Evolutionary conservation across 2,113 vertebrate species (phyloP), one percentile per base, ranked within the genome.

Genomic region (Sebastes fasciatus): DNA sequence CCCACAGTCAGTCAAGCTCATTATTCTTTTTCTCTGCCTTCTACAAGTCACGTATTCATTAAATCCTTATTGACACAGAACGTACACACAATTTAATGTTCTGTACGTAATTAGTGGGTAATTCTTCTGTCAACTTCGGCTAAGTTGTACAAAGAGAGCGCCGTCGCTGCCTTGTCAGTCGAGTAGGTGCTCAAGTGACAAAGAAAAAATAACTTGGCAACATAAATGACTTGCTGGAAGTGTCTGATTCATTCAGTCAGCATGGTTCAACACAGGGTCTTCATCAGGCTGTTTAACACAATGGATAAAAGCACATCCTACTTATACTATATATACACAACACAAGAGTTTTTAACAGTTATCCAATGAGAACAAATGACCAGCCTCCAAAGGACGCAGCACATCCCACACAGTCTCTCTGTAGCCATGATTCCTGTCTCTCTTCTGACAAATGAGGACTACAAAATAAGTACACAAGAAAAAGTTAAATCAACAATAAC

Each of bases 111-210:
- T 74, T 66, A 72, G n/a, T 17, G 9, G 6, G 10, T 60, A 49
- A 77, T 58, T 75, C 14, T 74, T 75, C 19, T 61, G 67, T 55
- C 64, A 66, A 62, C 16, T 74, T 77, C 2, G 16, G n/a, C 57
- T 61, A 49, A 55, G 13, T 3, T 55, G 5, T 42, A 54, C 71
- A 79, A 82, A 87, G 66, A 23, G 16, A 12, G 17, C n/a, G 45
- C 21, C 10, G 60, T 11, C 13, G 45, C 42, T 23, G 46, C 69
- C 13, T 23, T 16, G 14, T 8, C 60, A 66, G 52, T 26, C 4
- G 4, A 73, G 14, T 26, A 14, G 14, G 49, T 23, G 65, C 45
- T 81, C 19, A 52, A 70, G 34, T n/a, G 60, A 51, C 23, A 71
- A 67, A 58, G 76, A 69, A 40, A 65, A 64, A 77, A 69, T 49